These are phyloP conservation scores for Muscicapa comitata DNA, from an alignment of 2,797 vertebrate genomes.

Conservation along the genomic window DNA sequence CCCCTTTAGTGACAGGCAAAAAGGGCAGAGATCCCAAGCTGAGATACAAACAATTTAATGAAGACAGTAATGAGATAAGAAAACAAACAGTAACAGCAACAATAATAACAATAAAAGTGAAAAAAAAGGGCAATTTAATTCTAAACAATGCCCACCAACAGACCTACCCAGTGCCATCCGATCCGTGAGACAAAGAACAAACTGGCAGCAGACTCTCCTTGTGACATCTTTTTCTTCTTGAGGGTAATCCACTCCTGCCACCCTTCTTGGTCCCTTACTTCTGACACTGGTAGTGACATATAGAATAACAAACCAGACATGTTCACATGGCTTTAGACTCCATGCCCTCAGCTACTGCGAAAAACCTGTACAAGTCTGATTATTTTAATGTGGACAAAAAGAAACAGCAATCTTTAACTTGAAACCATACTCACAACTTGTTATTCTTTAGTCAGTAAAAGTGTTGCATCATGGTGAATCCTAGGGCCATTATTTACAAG, in stretches of 20 bases:
- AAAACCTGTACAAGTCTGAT: neutral
- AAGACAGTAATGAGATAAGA: neutral
- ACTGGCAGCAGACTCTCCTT: neutral
- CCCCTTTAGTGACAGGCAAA: neutral
- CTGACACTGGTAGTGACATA: accelerated
- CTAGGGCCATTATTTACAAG: neutral
- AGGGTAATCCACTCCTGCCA: accelerated
- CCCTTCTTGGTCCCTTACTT: neutral
- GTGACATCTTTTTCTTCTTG: accelerated
- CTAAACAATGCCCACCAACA: accelerated
- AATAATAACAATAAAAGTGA: neutral
- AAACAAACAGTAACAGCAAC: neutral
- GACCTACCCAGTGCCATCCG: accelerated
- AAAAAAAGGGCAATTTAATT: neutral
- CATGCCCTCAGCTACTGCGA: accelerated
- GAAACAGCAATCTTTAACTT: neutral
- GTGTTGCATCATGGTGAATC: neutral
- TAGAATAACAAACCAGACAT: neutral
- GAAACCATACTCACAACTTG: neutral
- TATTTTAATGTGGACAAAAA: neutral
- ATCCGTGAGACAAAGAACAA: accelerated
- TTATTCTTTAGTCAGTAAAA: neutral
- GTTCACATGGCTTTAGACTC: neutral
- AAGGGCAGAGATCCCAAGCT: neutral
- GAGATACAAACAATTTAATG: neutral